A percentile compares a stretch with the other conserved stretches of the same genome.
Evolutionary conservation across 2,797 vertebrate genomes (phyloP).

Genomic region (Amblyopsis hoosieri): DNA sequence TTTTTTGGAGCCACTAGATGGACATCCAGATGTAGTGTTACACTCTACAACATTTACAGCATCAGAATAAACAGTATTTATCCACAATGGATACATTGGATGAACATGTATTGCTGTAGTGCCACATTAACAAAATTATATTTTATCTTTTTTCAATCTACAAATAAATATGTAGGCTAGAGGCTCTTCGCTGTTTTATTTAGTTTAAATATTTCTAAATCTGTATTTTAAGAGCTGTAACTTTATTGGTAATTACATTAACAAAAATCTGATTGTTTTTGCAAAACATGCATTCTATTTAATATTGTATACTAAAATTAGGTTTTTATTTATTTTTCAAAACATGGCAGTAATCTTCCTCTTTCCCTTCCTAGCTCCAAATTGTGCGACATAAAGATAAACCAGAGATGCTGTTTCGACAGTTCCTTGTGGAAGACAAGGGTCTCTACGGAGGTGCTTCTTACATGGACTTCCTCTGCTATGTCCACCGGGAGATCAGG

Average conservation of each 20-base stretch:
- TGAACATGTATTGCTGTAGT: neutral
- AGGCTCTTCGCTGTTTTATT: too few species aligned
- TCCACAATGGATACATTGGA: too few species aligned
- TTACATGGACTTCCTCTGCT: slow-evolving; percentile 94
- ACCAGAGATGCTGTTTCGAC: slow-evolving; percentile 88
- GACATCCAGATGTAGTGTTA: neutral
- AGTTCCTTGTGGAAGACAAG: slow-evolving; percentile 95
- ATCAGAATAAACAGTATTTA: neutral
- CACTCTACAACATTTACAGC: neutral
- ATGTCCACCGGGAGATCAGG: slow-evolving; percentile 91
- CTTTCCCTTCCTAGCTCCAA: slow-evolving; percentile 75
- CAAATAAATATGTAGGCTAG: too few species aligned
- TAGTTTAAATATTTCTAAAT: too few species aligned
- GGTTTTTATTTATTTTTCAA: neutral
- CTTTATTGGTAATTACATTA: too few species aligned
- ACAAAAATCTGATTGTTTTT: too few species aligned
- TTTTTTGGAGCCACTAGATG: too few species aligned
- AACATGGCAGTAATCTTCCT: neutral
- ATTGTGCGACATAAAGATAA: slow-evolving; percentile 91
- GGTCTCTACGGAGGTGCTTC: slow-evolving; percentile 87
- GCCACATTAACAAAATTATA: neutral
- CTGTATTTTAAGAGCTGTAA: too few species aligned
- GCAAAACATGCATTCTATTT: too few species aligned
- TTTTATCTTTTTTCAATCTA: too few species aligned
- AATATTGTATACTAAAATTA: too few species aligned